Base-by-base conservation (phyloP, 2,888 invertebrate genomes). In the Drosophila cracens region DNA sequence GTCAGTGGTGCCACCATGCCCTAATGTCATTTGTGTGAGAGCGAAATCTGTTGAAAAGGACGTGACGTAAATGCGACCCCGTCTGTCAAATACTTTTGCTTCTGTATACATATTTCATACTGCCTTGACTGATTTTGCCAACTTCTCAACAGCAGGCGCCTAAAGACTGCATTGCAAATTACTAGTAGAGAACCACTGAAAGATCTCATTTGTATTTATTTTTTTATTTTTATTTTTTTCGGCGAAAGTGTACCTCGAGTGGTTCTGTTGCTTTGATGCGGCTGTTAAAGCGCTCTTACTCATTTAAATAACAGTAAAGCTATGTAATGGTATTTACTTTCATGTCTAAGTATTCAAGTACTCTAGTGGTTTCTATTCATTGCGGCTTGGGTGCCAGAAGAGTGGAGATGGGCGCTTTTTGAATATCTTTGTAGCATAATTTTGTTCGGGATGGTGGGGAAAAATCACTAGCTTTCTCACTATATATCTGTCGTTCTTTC, bases 11-110 rank as follows among this genome's bases (percentile, higher is more conserved):
- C 48, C 51, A 16, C 21, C 40, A 18, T 58, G 38, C n/a, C 46
- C 29, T 31, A 36, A 29, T 33, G 40, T 46, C 52, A 53, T n/a
- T 64, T 52, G 52, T 48, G 67, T 33, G 3, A 21, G n/a, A 25
- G 51, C 53, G 46, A 78, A 82, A 79, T 82, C 74, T 74, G 75
- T 72, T 61, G 64, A 74, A 78, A 81, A 70, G 68, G 64, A 66
- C 53, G 79, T 84, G 87, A 80, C 82, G 78, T 63, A 84, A 87
- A 84, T 82, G 82, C 71, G 68, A 68, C 68, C 29, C 31, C 62
- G 53, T 56, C 62, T 51, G 61, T 52, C 60, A 46, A 40, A 70
- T 53, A 40, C 29, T 48, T 36, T 6, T n/a, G 51, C 43, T 52
- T 31, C 27, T 51, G 29, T 61, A 64, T 80, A 70, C 79, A 69